Conservation (phyloP, 2,113 vertebrate genomes). For the Callospermophilus lateralis region DNA sequence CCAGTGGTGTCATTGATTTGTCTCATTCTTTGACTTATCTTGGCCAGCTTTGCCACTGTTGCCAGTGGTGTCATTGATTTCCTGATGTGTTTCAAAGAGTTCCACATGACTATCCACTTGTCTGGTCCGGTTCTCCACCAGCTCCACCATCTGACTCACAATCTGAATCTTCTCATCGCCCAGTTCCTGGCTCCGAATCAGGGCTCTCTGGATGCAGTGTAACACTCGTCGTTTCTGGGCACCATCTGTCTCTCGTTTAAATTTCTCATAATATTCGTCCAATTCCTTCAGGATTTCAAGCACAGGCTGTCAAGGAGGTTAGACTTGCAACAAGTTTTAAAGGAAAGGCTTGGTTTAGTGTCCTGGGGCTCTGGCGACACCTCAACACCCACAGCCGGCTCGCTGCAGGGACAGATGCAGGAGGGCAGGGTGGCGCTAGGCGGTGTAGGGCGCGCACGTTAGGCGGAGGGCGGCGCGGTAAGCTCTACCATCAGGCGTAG, state of each 20-base stretch:
- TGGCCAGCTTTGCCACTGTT: slow-evolving; percentile 87
- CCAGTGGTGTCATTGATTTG: no score
- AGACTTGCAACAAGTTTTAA: no score
- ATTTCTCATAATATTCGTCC: slow-evolving; percentile 95
- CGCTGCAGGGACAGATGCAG: no score
- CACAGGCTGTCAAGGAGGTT: neutral
- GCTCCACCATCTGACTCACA: slow-evolving; percentile 98
- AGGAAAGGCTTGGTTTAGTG: neutral
- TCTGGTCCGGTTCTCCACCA: slow-evolving; percentile 96
- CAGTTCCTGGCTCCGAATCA: slow-evolving; percentile 97
- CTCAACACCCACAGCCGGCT: neutral
- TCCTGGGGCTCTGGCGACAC: no score
- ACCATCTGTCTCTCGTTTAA: slow-evolving; percentile 92
- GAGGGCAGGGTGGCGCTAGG: neutral
- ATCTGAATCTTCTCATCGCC: slow-evolving; percentile 99
- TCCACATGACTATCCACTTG: slow-evolving; percentile 97
- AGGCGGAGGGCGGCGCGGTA: no score
- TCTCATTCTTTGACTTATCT: no score
- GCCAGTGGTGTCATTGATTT: slow-evolving; percentile 90
- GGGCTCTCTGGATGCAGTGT: slow-evolving; percentile 94
- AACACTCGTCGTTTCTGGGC: slow-evolving; percentile 93
- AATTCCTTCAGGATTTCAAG: slow-evolving; percentile 94
- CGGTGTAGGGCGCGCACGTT: no score
- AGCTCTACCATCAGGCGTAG: no score
- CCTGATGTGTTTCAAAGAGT: slow-evolving; percentile 94